phyloP scores from a whole-genome alignment of 2,888 invertebrate genomes.

The Trichogramma evanescens region DNA sequence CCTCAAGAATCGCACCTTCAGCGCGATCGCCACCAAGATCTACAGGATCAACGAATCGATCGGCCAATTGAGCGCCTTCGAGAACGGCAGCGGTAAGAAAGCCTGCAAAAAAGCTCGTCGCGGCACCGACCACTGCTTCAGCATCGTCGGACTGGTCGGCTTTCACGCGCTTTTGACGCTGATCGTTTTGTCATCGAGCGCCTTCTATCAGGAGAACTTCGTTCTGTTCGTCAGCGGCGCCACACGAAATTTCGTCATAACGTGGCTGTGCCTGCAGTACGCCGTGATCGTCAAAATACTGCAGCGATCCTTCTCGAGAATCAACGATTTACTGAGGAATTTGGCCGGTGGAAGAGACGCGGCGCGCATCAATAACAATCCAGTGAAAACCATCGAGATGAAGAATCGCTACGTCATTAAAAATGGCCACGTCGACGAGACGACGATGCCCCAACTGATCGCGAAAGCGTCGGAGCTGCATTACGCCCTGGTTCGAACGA shows the following conservation, averaged over 20 bases:
- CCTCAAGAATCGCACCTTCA: background rate
- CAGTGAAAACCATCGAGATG: background rate
- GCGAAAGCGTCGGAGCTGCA: background rate
- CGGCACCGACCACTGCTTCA: background rate
- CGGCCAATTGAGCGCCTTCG: background rate
- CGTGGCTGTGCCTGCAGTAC: conserved; percentile 7
- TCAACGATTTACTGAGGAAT: background rate
- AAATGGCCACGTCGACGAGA: background rate
- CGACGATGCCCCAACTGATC: background rate
- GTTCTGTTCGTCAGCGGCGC: background rate
- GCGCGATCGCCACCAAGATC: background rate
- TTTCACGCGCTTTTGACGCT: background rate
- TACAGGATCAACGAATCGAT: background rate
- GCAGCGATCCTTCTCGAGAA: background rate
- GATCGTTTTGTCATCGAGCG: background rate
- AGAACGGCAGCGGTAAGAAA: too few species aligned
- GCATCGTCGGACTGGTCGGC: background rate
- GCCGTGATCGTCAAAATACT: background rate
- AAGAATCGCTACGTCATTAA: background rate
- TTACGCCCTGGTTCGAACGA: background rate
- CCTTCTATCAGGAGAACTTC: background rate
- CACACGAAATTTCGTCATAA: conserved; percentile 1
- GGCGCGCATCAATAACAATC: background rate
- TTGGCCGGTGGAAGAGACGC: background rate
- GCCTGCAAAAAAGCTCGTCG: too few species aligned